These are phyloP conservation scores for Odontocolon sp. DNA, from an alignment of 2,888 invertebrate species.

Conservation along the genomic window DNA sequence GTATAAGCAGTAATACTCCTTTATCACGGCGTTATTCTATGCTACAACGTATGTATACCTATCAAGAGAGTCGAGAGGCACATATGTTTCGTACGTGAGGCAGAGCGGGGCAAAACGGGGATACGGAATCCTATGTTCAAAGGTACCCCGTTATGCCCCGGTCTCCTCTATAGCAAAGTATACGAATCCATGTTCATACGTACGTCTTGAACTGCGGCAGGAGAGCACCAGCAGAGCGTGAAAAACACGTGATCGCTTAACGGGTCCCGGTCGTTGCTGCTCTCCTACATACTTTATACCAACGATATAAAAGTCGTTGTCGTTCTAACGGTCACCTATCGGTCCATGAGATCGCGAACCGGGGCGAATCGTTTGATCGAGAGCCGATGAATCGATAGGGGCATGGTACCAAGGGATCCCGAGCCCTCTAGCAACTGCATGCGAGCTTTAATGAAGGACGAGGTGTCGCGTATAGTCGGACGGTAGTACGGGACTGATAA, in stretches of 20 bases:
- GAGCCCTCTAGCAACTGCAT: slow-evolving; percentile 1
- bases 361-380: slow-evolving; percentile 52
- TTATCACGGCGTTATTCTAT: slow-evolving; percentile 19
- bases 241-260: slow-evolving; percentile 71
- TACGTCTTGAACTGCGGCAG: background rate
- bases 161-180: no score
- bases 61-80: no score
- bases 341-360: slow-evolving; percentile 43
- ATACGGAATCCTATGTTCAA: no score
- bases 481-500: slow-evolving; percentile 29
- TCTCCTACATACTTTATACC: slow-evolving; percentile 6
- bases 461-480: slow-evolving; percentile 2
- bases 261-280: slow-evolving; percentile 48
- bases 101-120: no score
- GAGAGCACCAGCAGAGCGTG: slow-evolving; percentile 67
- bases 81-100: no score
- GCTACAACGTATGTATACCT: no score
- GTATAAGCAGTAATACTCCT: slow-evolving; percentile 17
- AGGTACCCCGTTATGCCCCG: no score
- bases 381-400: slow-evolving; percentile 46
- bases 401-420: no score
- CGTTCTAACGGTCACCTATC: slow-evolving; percentile 57
- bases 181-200: background rate
- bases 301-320: slow-evolving; percentile 59
- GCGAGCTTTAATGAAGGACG: slow-evolving; percentile 28